These are phyloP conservation scores for Seira ritae DNA, from an alignment of 2,888 invertebrate species.

Conservation along the genomic window DNA sequence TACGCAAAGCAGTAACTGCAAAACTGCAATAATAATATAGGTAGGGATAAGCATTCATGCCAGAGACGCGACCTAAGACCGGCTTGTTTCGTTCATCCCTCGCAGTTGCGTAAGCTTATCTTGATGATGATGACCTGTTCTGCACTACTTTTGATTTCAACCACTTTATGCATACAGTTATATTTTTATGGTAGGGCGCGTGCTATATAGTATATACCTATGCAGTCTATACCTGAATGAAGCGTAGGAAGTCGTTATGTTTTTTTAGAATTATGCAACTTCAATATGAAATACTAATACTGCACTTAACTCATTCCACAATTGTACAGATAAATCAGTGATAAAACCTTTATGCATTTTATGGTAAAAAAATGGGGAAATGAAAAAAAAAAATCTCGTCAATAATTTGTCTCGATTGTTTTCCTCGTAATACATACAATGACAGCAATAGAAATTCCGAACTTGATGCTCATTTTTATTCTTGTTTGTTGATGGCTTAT, in stretches of 20 bases:
- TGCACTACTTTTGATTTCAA: constrained; percentile 42
- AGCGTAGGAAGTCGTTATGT: constrained; percentile 42
- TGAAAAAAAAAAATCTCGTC: not conserved
- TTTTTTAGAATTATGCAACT: constrained; percentile 25
- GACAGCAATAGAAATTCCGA: not conserved
- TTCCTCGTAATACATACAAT: not conserved
- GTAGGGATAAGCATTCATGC: not conserved
- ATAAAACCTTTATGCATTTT: not conserved
- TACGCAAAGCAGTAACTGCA: not conserved
- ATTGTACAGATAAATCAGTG: not conserved
- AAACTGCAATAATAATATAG: not conserved
- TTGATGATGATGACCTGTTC: constrained; percentile 33
- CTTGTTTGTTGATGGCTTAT: not conserved
- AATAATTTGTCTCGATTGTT: not conserved
- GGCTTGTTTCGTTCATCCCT: constrained; percentile 23
- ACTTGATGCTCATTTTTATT: not conserved
- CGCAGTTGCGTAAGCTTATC: constrained; percentile 28
- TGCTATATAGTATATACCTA: not conserved
- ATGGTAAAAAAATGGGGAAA: not conserved
- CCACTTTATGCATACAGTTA: not conserved
- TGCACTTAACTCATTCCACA: not conserved
- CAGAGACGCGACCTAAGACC: not conserved
- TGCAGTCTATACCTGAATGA: not conserved
- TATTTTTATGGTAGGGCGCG: not conserved
- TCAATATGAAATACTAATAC: not conserved